A percentile compares a stretch with the other conserved stretches of the same genome.
Conservation (phyloP, 2,797 vertebrate species). For the Syndactyla subalaris region DNA sequence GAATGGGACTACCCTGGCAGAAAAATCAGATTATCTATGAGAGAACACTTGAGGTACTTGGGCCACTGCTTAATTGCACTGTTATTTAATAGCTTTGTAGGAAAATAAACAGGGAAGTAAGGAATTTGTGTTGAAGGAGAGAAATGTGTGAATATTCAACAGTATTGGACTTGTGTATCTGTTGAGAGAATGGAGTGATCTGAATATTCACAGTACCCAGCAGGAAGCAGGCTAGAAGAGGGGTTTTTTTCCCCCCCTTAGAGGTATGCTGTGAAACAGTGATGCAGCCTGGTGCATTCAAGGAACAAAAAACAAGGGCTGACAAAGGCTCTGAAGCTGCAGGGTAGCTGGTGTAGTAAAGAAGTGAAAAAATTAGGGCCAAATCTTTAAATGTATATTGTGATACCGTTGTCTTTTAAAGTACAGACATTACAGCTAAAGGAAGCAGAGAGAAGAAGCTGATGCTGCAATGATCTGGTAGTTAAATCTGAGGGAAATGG, state of each 20-base stretch:
- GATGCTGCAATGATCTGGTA: constrained; percentile 22
- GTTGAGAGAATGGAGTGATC: not conserved
- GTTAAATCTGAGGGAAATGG: not conserved
- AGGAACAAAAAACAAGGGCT: not conserved
- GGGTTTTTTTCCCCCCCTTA: not conserved
- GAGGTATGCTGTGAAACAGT: not conserved
- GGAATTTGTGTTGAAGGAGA: not conserved
- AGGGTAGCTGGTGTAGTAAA: not conserved
- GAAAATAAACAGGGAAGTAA: not conserved
- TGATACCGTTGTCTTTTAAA: not conserved
- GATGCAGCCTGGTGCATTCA: constrained; percentile 11
- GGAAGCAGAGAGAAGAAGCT: not conserved
- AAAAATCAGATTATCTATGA: not conserved
- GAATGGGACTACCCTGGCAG: not conserved
- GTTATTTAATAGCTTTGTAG: not conserved
- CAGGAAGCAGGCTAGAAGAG: not conserved
- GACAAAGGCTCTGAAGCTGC: not conserved
- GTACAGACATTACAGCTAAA: not conserved
- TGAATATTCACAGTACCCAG: not conserved
- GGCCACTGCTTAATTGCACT: not conserved
- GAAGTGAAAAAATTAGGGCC: not conserved
- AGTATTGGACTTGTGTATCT: not conserved
- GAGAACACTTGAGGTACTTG: not conserved
- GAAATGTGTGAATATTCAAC: not conserved
- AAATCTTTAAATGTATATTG: not conserved